A percentile compares a stretch with the other conserved stretches of the same genome.
phyloP scores from a whole-genome alignment of 2,888 invertebrate species.

The Drosophila stalkeri region DNA sequence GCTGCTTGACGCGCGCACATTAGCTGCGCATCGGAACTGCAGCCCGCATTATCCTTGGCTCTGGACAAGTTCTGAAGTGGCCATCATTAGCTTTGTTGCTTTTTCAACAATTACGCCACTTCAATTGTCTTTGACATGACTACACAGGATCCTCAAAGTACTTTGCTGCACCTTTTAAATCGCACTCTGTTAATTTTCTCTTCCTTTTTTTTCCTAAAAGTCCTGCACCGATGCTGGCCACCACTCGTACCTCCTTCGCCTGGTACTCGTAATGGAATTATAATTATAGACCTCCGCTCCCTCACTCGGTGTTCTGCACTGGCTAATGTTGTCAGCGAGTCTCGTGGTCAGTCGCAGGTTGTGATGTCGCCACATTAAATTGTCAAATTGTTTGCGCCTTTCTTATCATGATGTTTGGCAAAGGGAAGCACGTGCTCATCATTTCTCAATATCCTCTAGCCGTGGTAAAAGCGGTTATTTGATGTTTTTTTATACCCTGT shows the following conservation, averaged over 20 bases:
- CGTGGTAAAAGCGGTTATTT: not conserved
- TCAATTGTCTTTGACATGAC: slow-evolving; percentile 74
- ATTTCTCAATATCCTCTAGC: slow-evolving; percentile 15
- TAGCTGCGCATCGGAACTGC: slow-evolving; percentile 41
- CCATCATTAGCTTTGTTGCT: slow-evolving; percentile 68
- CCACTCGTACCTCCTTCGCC: slow-evolving; percentile 56
- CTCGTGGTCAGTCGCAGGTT: slow-evolving; percentile 53
- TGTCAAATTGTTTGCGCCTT: slow-evolving; percentile 83
- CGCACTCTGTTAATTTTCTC: slow-evolving; percentile 65
- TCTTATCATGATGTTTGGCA: slow-evolving; percentile 63
- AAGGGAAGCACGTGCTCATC: slow-evolving; percentile 68
- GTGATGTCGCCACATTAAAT: slow-evolving; percentile 79
- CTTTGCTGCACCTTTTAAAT: slow-evolving; percentile 74
- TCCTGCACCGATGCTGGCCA: slow-evolving; percentile 54
- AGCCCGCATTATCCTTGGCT: slow-evolving; percentile 75
- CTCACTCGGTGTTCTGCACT: slow-evolving; percentile 39
- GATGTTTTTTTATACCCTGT: not conserved
- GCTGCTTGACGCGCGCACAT: slow-evolving; percentile 64
- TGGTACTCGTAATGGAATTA: slow-evolving; percentile 81
- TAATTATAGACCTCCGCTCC: slow-evolving; percentile 82
- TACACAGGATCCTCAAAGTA: slow-evolving; percentile 49
- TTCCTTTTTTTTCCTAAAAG: slow-evolving; percentile 34
- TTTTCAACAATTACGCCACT: slow-evolving; percentile 72
- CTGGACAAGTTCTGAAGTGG: slow-evolving; percentile 47
- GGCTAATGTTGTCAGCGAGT: slow-evolving; percentile 80